Percentiles rank a stretch among this genome's conserved stretches.
These are phyloP conservation scores for Trematomus bernacchii DNA, from an alignment of 2,797 vertebrate genomes.

Conservation along the genomic window DNA sequence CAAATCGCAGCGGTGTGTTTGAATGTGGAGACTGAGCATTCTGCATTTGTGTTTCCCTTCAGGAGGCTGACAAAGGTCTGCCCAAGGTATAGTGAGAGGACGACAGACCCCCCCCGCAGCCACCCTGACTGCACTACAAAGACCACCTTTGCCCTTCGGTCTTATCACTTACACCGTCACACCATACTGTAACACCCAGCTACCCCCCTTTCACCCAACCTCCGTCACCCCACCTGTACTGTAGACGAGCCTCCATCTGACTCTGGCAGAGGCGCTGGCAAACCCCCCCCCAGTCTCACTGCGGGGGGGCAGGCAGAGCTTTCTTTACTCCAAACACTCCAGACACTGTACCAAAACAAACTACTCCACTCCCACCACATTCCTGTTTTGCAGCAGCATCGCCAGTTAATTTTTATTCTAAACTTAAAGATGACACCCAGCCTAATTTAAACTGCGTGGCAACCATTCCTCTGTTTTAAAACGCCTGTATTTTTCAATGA, in stretches of 20 bases:
- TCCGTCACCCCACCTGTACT: conserved; percentile 59
- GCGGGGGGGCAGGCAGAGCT: conserved; percentile 58
- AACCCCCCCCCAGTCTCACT: conserved; percentile 41
- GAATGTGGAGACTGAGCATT: conserved; percentile 21
- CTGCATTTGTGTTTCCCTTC: conserved; percentile 34
- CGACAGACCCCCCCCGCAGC: conserved; percentile 49
- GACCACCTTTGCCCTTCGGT: conserved; percentile 65
- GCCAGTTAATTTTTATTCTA: conserved; percentile 67
- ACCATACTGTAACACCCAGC: conserved; percentile 63
- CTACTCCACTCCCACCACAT: conserved; percentile 76
- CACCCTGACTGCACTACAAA: conserved; percentile 69
- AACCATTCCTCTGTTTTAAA: conserved; percentile 76
- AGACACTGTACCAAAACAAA: conserved; percentile 65
- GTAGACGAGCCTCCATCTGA: conserved; percentile 48
- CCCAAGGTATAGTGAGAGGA: conserved; percentile 75
- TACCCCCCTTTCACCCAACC: conserved; percentile 28
- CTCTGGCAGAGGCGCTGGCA: conserved; percentile 33
- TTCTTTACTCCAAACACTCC: conserved; percentile 71
- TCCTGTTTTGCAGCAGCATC: conserved; percentile 77
- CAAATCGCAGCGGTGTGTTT: background rate
- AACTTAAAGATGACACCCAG: conserved; percentile 66
- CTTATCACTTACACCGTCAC: conserved; percentile 64
- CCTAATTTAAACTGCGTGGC: conserved; percentile 72
- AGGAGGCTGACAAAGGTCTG: conserved; percentile 79
- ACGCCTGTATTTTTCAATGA: conserved; percentile 74